Conservation (phyloP, 2,113 vertebrate genomes). For the Leucopternis melanops region DNA sequence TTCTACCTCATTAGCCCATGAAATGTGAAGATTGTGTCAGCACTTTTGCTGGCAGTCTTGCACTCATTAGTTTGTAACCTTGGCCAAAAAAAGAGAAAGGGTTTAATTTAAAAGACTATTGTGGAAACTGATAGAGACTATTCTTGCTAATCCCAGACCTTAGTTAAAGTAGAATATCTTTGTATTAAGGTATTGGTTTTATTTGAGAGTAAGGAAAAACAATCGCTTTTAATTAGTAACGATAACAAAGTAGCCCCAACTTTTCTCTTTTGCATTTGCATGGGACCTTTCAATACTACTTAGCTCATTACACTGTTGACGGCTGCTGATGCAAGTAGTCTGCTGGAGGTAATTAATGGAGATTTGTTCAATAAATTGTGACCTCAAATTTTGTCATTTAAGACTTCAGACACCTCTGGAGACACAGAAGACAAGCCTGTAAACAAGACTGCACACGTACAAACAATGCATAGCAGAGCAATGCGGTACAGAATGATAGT, state of each 20-base stretch:
- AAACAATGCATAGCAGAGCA: not conserved
- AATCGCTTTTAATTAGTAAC: slow-evolving; percentile 78
- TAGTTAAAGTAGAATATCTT: not conserved
- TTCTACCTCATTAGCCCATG: slow-evolving; percentile 57
- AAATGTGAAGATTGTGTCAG: slow-evolving; percentile 41
- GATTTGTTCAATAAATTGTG: slow-evolving; percentile 39
- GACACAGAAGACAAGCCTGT: not conserved
- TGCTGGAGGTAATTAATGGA: slow-evolving; percentile 54
- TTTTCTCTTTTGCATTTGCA: slow-evolving; percentile 64
- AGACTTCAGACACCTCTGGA: not conserved
- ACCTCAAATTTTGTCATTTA: slow-evolving; percentile 48
- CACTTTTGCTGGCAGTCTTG: not conserved
- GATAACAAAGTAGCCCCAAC: slow-evolving; percentile 72
- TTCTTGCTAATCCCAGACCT: not conserved
- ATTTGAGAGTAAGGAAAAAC: slow-evolving; percentile 49
- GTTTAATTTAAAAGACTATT: not conserved
- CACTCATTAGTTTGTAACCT: slow-evolving; percentile 40
- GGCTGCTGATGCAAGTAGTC: slow-evolving; percentile 45
- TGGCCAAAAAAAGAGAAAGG: not conserved
- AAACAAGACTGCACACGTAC: not conserved
- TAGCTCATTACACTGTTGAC: slow-evolving; percentile 67
- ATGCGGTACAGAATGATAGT: slow-evolving; percentile 13
- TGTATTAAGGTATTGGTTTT: slow-evolving; percentile 57
- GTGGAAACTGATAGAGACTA: not conserved
- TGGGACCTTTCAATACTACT: slow-evolving; percentile 44